phyloP scores from a whole-genome alignment of 2,888 invertebrate genomes.

The Lottia gigantea region DNA sequence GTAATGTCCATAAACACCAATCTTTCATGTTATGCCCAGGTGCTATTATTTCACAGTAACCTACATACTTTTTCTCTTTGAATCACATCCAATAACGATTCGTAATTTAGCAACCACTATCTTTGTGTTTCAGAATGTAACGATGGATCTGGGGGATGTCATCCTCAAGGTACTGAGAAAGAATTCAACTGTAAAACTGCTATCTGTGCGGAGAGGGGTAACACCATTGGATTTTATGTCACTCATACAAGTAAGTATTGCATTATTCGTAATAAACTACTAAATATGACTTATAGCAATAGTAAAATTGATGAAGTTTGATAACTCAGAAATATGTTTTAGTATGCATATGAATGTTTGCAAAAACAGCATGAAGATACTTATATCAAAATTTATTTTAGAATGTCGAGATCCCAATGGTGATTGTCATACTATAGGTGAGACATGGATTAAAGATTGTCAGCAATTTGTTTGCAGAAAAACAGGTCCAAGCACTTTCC shows the following conservation, averaged over 20 bases:
- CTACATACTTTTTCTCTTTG: too few relatives aligned
- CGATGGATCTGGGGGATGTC: background rate
- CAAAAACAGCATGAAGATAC: too few relatives aligned
- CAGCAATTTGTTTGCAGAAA: background rate
- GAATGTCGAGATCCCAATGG: background rate
- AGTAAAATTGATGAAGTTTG: too few relatives aligned
- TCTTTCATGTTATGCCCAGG: too few relatives aligned
- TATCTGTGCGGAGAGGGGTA: background rate
- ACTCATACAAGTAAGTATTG: background rate
- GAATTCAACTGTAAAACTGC: background rate
- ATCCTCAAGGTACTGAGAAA: background rate
- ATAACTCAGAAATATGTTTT: too few relatives aligned
- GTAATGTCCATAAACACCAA: too few relatives aligned
- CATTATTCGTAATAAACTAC: too few relatives aligned
- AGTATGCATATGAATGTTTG: too few relatives aligned
- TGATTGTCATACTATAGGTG: conserved; percentile 2
- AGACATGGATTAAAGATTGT: background rate
- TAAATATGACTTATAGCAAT: too few relatives aligned
- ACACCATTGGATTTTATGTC: background rate
- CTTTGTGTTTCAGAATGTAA: background rate
- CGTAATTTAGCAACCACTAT: too few relatives aligned
- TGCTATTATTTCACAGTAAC: too few relatives aligned
- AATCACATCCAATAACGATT: too few relatives aligned
- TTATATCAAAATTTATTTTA: background rate
- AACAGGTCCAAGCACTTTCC: background rate